phyloP scores from a whole-genome alignment of 2,113 vertebrate species.

The Puntigrus tetrazona region DNA sequence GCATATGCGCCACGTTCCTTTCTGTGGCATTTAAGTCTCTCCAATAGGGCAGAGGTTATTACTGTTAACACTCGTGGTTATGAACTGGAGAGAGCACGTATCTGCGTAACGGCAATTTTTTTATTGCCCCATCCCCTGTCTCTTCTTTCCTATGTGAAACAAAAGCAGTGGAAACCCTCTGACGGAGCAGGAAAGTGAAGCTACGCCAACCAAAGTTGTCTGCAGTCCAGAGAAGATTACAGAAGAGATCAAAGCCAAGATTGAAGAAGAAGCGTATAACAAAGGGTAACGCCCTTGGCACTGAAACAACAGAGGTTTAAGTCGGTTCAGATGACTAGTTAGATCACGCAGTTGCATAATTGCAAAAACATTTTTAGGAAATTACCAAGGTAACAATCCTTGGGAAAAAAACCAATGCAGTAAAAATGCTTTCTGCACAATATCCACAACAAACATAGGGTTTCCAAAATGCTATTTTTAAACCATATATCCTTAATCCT shows the following conservation, averaged over 20 bases:
- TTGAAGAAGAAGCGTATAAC: constrained; percentile 90
- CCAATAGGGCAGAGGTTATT: constrained; percentile 35
- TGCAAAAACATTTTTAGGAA: not conserved
- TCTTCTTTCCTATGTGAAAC: constrained; percentile 72
- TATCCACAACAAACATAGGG: not conserved
- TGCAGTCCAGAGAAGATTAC: constrained; percentile 81
- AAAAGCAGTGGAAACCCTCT: constrained; percentile 85
- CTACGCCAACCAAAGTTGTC: constrained; percentile 68
- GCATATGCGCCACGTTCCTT: not conserved
- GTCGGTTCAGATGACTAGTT: not conserved
- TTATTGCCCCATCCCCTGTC: constrained; percentile 54
- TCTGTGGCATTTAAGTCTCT: constrained; percentile 28
- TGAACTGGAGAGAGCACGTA: constrained; percentile 48
- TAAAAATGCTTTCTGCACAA: not conserved
- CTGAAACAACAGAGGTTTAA: not conserved
- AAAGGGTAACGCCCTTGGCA: constrained; percentile 82
- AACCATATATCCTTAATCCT: not conserved
- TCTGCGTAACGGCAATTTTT: constrained; percentile 40
- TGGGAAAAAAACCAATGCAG: not conserved
- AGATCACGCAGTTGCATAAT: not conserved
- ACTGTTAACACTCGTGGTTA: constrained; percentile 20
- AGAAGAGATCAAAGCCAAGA: constrained; percentile 86
- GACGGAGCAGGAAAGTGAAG: constrained; percentile 79
- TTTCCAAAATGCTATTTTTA: not conserved
- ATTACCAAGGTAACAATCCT: not conserved